Percentiles rank a stretch among this genome's conserved stretches.
phyloP scores from a whole-genome alignment of 1,140 invertebrate genomes.

The Tetramorium parvispinum region DNA sequence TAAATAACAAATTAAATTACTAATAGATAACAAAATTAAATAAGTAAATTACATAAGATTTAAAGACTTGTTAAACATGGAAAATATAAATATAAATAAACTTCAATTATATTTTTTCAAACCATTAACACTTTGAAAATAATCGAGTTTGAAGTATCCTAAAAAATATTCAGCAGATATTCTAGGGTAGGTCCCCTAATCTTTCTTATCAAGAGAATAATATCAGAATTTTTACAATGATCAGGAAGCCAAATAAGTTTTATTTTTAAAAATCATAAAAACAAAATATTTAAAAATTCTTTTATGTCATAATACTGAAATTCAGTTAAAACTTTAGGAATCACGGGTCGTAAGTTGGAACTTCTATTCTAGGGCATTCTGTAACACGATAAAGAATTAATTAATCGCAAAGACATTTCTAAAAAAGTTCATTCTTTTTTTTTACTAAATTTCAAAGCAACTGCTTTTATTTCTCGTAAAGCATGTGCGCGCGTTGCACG shows the following conservation, averaged over 20 bases:
- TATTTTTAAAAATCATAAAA: too few species aligned
- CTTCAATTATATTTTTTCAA: not conserved
- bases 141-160: not conserved
- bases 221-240: too few species aligned
- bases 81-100: not conserved
- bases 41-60: not conserved
- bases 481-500: constrained; percentile 31
- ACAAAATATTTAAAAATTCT: too few species aligned
- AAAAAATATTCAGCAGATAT: not conserved
- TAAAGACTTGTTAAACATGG: not conserved
- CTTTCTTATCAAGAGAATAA: too few species aligned
- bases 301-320: too few species aligned
- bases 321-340: too few species aligned
- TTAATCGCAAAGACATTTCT: not conserved
- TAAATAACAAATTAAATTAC: not conserved
- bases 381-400: not conserved
- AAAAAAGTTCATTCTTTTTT: not conserved
- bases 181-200: too few species aligned
- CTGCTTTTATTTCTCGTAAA: constrained; percentile 7
- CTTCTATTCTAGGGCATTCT: not conserved
- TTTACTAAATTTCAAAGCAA: not conserved
- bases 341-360: too few species aligned
- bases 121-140: not conserved
- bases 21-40: not conserved
- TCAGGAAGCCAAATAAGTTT: too few species aligned